Percentiles rank a stretch among this genome's conserved stretches.
Evolutionary conservation across 2,797 vertebrate species (phyloP).

Genomic region (Erpetoichthys calabaricus): DNA sequence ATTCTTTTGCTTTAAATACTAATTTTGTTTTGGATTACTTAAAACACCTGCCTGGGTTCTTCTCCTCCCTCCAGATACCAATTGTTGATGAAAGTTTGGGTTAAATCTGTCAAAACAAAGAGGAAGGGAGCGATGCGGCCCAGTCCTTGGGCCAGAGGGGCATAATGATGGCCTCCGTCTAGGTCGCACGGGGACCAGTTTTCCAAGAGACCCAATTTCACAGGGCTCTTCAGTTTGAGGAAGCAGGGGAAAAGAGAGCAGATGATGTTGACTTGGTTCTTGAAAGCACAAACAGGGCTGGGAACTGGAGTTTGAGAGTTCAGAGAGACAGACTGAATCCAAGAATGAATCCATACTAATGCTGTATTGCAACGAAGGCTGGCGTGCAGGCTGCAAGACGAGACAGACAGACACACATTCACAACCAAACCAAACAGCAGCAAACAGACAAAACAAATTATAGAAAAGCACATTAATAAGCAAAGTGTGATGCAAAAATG

Average conservation of each 20-base stretch:
- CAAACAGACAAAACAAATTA: conserved; percentile 18
- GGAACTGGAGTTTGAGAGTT: conserved; percentile 5
- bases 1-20: too few relatives aligned
- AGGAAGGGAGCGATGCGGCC: conserved; percentile 3
- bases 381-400: conserved; percentile 42
- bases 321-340: conserved; percentile 2
- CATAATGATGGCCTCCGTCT: conserved; percentile 5
- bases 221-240: background rate
- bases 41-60: conserved; percentile 6
- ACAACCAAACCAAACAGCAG: conserved; percentile 18
- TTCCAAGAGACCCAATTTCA: background rate
- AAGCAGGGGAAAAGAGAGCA: background rate
- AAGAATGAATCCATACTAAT: conserved; percentile 39
- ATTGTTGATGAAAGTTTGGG: conserved; percentile 6
- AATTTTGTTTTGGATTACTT: background rate
- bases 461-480: background rate
- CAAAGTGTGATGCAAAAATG: background rate
- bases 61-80: conserved; percentile 9
- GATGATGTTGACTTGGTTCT: conserved; percentile 2
- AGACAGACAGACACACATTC: conserved; percentile 12
- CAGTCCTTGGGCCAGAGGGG: conserved; percentile 3
- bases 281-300: conserved; percentile 6
- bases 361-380: conserved; percentile 44
- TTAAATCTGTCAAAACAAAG: conserved; percentile 11
- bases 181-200: conserved; percentile 4